Evolutionary conservation across 53 echinoderm and acorn worm genomes (phyloP).

Genomic region (Henricia sp.): DNA sequence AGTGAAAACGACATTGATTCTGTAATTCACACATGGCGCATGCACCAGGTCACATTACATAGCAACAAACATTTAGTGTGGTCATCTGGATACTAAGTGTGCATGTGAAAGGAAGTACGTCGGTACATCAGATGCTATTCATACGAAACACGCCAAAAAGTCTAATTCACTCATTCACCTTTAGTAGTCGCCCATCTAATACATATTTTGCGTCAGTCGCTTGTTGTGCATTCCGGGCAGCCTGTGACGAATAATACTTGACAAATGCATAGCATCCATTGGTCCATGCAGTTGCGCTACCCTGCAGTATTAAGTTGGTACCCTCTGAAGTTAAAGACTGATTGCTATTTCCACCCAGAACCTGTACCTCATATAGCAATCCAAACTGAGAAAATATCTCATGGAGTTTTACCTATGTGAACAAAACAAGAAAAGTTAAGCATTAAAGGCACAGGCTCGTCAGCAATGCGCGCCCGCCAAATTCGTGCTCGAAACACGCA

Average conservation of each 20-base stretch:
- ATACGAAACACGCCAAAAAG: too few relatives aligned
- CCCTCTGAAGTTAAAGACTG: slow-evolving; percentile 1
- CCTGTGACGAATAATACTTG: slow-evolving; percentile 73
- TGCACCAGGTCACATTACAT: too few relatives aligned
- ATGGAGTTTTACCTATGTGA: slow-evolving; percentile 57
- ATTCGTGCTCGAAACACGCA: too few relatives aligned
- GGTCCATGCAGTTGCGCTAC: not conserved
- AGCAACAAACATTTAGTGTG: too few relatives aligned
- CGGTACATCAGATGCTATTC: too few relatives aligned
- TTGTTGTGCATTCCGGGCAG: slow-evolving; percentile 46
- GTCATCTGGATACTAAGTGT: too few relatives aligned
- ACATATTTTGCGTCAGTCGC: slow-evolving; percentile 60
- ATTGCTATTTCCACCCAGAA: slow-evolving; percentile 1
- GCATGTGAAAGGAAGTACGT: too few relatives aligned
- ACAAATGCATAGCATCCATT: slow-evolving; percentile 67
- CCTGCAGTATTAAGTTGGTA: not conserved
- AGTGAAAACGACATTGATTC: too few relatives aligned
- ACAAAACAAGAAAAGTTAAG: not conserved
- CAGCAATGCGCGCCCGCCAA: too few relatives aligned
- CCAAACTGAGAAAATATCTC: slow-evolving; percentile 72
- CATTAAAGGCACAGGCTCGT: too few relatives aligned
- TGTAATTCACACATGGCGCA: too few relatives aligned
- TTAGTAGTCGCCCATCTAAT: slow-evolving; percentile 67
- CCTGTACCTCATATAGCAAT: slow-evolving; percentile 67
- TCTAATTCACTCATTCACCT: slow-evolving; percentile 25